These are phyloP conservation scores for Pinna nobilis DNA, from an alignment of 1,140 invertebrate species.

Conservation along the genomic window DNA sequence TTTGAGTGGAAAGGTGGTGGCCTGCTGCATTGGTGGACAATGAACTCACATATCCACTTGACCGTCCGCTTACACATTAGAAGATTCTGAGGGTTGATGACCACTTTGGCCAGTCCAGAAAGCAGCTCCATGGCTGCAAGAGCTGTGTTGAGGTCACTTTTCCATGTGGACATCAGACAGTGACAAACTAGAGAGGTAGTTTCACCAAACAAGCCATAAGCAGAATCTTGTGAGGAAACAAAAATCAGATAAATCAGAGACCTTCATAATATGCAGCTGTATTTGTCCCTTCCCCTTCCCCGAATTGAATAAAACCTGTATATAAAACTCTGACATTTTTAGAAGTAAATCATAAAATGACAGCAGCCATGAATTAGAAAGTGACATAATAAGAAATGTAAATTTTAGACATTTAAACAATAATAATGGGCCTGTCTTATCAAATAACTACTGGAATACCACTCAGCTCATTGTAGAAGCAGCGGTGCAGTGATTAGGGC, in stretches of 20 bases:
- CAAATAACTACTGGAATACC: too few species aligned
- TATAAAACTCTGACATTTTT: too few species aligned
- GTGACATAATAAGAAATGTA: too few species aligned
- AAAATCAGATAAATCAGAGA: not conserved
- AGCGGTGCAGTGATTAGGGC: too few species aligned
- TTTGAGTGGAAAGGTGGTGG: slow-evolving; percentile 94
- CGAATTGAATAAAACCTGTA: too few species aligned
- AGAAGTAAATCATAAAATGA: too few species aligned
- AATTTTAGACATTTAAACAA: too few species aligned
- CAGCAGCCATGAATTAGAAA: too few species aligned
- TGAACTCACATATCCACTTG: slow-evolving; percentile 98
- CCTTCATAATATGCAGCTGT: not conserved
- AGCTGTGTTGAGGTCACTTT: slow-evolving; percentile 95
- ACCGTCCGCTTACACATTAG: slow-evolving; percentile 84
- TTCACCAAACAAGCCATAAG: slow-evolving; percentile 90
- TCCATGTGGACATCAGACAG: slow-evolving; percentile 95
- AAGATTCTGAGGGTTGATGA: slow-evolving; percentile 66
- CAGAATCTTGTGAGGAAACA: slow-evolving; percentile 79
- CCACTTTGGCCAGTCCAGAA: slow-evolving; percentile 85
- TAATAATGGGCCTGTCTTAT: too few species aligned
- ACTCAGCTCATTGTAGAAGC: too few species aligned
- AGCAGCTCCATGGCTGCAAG: slow-evolving; percentile 94
- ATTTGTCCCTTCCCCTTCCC: too few species aligned
- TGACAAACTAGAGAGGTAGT: slow-evolving; percentile 96
- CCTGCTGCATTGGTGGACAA: slow-evolving; percentile 94